Percentiles rank a stretch among this genome's conserved stretches.
Conservation (phyloP, 2,888 invertebrate species). For the Calameuta idolon region DNA sequence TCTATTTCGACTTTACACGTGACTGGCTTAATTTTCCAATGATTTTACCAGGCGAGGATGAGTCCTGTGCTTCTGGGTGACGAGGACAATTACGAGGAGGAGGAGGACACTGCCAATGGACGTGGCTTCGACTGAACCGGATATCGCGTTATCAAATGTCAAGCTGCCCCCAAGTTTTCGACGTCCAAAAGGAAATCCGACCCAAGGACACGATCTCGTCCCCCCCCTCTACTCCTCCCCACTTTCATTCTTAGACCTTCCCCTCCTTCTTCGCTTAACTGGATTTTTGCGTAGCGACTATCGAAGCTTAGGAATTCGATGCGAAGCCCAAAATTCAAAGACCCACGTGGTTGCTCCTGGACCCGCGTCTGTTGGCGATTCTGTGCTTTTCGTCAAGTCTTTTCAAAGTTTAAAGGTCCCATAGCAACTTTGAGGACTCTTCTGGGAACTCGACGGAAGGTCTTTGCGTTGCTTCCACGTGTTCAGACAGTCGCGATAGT, state of each 20-base stretch:
- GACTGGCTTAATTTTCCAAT: neutral
- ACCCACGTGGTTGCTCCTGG: constrained; percentile 1
- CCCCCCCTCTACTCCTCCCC: neutral
- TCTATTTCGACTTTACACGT: no score
- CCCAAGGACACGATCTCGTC: neutral
- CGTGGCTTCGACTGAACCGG: neutral
- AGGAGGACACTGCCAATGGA: neutral
- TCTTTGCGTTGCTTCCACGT: neutral
- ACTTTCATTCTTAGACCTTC: no score
- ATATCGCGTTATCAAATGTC: constrained; percentile 26
- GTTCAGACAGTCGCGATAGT: neutral
- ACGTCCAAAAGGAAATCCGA: constrained; percentile 39
- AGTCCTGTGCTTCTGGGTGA: neutral
- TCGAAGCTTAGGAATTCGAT: constrained; percentile 46
- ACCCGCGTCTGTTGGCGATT: neutral
- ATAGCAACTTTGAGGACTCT: neutral
- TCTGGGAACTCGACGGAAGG: neutral
- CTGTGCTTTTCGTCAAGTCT: neutral
- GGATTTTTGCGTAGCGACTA: constrained; percentile 44
- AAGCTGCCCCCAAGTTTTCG: constrained; percentile 37
- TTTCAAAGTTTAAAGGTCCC: neutral
- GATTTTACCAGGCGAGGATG: neutral
- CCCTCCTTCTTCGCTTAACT: constrained; percentile 45
- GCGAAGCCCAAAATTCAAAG: constrained; percentile 29
- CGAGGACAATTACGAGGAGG: neutral